Evolutionary conservation across 2,797 vertebrate genomes (phyloP).

Genomic region (Rhinichthys osculus): DNA sequence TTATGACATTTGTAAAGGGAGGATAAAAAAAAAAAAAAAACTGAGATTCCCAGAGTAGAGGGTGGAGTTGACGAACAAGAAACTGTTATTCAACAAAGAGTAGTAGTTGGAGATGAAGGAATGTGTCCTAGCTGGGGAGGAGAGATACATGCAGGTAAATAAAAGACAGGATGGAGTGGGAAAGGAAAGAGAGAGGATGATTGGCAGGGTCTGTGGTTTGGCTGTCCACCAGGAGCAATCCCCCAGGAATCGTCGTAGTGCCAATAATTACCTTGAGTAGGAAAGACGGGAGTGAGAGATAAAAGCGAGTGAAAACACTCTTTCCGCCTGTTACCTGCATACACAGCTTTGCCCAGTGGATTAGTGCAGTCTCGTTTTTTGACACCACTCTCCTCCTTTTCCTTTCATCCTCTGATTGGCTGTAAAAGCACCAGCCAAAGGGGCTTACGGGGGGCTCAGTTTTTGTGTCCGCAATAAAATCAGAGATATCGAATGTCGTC

Average conservation of each 20-base stretch:
- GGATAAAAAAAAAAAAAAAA: background rate
- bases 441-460: slow-evolving; percentile 32
- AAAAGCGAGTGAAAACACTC: background rate
- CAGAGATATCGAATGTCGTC: slow-evolving; percentile 67
- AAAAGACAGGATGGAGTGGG: slow-evolving; percentile 9
- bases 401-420: slow-evolving; percentile 50
- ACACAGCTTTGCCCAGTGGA: slow-evolving; percentile 32
- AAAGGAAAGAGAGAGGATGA: background rate
- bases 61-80: slow-evolving; percentile 23
- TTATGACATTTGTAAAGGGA: background rate
- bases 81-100: slow-evolving; percentile 14
- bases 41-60: background rate
- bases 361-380: slow-evolving; percentile 68
- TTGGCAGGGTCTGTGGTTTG: slow-evolving; percentile 44
- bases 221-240: slow-evolving; percentile 32
- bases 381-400: slow-evolving; percentile 39
- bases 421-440: slow-evolving; percentile 23
- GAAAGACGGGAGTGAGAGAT: slow-evolving; percentile 38
- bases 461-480: slow-evolving; percentile 65
- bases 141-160: slow-evolving; percentile 19
- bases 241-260: slow-evolving; percentile 52
- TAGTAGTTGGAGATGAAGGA: background rate
- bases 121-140: slow-evolving; percentile 18
- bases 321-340: slow-evolving; percentile 43
- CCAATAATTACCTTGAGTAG: slow-evolving; percentile 56